These are phyloP conservation scores for Cephus pygmeus DNA, from an alignment of 2,888 invertebrate genomes.

Conservation along the genomic window DNA sequence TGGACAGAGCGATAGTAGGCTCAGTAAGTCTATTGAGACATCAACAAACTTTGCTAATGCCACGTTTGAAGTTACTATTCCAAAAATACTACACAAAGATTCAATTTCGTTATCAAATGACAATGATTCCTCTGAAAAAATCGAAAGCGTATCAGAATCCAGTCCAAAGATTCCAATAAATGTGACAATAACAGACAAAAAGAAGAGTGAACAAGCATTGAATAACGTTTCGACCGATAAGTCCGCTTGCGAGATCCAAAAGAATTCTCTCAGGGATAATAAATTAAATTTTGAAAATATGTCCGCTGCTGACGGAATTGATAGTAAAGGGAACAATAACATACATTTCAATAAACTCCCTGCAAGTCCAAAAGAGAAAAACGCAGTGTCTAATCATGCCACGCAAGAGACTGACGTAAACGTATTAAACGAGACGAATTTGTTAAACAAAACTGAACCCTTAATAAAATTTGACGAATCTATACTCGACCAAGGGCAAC, in stretches of 20 bases:
- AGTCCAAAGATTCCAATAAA: constrained; percentile 55
- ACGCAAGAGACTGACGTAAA: constrained; percentile 42
- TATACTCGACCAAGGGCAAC: constrained; percentile 38
- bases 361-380: constrained; percentile 39
- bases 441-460: constrained; percentile 48
- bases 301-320: constrained; percentile 33
- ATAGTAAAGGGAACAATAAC: constrained; percentile 48
- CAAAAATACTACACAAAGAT: constrained; percentile 53
- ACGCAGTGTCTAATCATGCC: constrained; percentile 34
- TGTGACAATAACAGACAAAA: constrained; percentile 60
- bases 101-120: constrained; percentile 46
- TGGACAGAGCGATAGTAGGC: constrained; percentile 45
- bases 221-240: constrained; percentile 27
- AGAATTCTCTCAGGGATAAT: constrained; percentile 44
- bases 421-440: constrained; percentile 39
- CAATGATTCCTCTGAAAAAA: constrained; percentile 50
- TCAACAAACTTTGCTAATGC: constrained; percentile 51
- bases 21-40: constrained; percentile 46
- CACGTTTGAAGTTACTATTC: constrained; percentile 59
- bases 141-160: constrained; percentile 47
- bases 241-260: constrained; percentile 23
- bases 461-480: constrained; percentile 56
- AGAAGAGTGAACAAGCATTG: constrained; percentile 33
- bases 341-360: constrained; percentile 36
- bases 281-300: constrained; percentile 31